Base-by-base conservation (phyloP, 2,797 vertebrate genomes). In the Typhlichthys subterraneus region DNA sequence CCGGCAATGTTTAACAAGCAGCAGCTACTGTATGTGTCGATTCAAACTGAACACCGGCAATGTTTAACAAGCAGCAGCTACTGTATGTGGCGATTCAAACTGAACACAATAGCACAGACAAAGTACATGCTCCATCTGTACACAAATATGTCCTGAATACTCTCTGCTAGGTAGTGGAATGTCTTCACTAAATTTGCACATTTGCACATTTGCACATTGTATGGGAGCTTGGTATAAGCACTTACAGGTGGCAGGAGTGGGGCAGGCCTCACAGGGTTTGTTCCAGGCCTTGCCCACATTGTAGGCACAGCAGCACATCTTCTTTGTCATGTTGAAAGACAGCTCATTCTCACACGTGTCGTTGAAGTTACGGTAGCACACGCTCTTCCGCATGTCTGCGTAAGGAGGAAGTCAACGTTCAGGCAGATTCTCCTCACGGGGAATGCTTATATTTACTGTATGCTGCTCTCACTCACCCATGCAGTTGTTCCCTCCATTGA, bases 301-400 rank as follows among this genome's bases (percentile, higher is more conserved):
- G 89, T 98, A 96, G 61, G 97, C 93, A 15, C 96, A 99, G 90
- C 96, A 98, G 84, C 97, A 99, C 92, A 95, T 95, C 88, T 96
- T 98, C 88, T 92, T 96, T 70, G 97, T 98, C 94, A 97, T 93
- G 86, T 96, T 96, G 85, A 96, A 96, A 64, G 95, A 93, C 17
- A 97, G 89, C 82, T 97, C 95, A 15, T 96, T 95, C 85, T 92
- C 92, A 47, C 96, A 98, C 0, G 95, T 96, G 89, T 96, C 94
- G 0, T 97, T 95, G 83, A 93, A 95, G 91, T 95, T 95, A 33
- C 93, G 94, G 73, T 98, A 98, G 38, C 97, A 97, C 59, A 95
- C 88, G 0, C 95, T 96, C 85, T 96, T 98, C 76, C 95, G 94
- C 94, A 96, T 95, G 82, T 98, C 96, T 98, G 89, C 8, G 58